Percentiles rank a stretch among this genome's conserved stretches.
Evolutionary conservation across 2,888 invertebrate species (phyloP).

Genomic region (Eupelmus urozonus): DNA sequence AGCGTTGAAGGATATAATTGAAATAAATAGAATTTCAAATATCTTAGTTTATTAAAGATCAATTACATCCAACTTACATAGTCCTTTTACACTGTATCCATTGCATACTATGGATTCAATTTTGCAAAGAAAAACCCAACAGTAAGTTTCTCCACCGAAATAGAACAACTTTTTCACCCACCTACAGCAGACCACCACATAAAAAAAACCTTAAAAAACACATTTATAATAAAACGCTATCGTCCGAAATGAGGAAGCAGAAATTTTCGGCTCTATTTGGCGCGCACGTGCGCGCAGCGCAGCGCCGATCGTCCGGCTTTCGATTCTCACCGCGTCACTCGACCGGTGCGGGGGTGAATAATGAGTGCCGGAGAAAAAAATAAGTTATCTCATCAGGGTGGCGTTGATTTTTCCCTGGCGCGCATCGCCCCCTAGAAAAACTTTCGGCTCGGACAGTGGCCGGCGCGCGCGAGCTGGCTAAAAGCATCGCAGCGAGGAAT

Average conservation of each 20-base stretch:
- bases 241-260: conserved; percentile 43
- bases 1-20: too few relatives aligned
- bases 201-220: background rate
- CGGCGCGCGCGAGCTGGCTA: conserved; percentile 1
- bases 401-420: conserved; percentile 30
- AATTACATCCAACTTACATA: too few relatives aligned
- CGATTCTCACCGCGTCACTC: conserved; percentile 35
- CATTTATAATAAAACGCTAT: too few relatives aligned
- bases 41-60: too few relatives aligned
- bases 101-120: too few relatives aligned
- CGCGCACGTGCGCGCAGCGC: conserved; percentile 16
- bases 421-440: background rate
- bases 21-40: too few relatives aligned
- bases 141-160: too few relatives aligned
- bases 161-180: too few relatives aligned
- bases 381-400: conserved; percentile 65
- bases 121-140: too few relatives aligned
- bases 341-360: conserved; percentile 42
- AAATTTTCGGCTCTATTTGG: conserved; percentile 3
- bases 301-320: background rate
- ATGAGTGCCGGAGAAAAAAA: conserved; percentile 58
- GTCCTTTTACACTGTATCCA: too few relatives aligned
- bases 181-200: background rate
- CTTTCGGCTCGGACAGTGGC: conserved; percentile 7
- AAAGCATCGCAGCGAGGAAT: conserved; percentile 25